These are phyloP conservation scores for Limonius californicus DNA, from an alignment of 1,140 invertebrate genomes.

Conservation along the genomic window DNA sequence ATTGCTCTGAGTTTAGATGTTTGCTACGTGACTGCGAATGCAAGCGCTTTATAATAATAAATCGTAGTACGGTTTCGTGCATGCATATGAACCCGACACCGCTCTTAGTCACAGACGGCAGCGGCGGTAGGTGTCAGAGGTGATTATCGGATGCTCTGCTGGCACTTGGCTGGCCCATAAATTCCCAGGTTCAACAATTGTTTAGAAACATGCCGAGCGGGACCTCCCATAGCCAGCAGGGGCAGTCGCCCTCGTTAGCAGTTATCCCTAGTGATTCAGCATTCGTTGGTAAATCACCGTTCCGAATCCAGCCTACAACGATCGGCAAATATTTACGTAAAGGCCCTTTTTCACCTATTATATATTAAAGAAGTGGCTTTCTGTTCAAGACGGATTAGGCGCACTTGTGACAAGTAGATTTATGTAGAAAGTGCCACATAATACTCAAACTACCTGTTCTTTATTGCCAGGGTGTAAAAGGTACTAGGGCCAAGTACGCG, in stretches of 20 bases:
- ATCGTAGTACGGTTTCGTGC: slow-evolving; percentile 26
- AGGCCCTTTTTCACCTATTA: slow-evolving; percentile 30
- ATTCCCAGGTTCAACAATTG: slow-evolving; percentile 26
- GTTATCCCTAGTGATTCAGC: slow-evolving; percentile 35
- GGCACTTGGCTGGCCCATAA: slow-evolving; percentile 23
- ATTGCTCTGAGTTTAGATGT: slow-evolving; percentile 19
- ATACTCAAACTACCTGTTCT: slow-evolving; percentile 27
- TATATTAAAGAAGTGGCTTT: slow-evolving; percentile 24
- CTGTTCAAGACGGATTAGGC: slow-evolving; percentile 29
- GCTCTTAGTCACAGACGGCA: slow-evolving; percentile 22
- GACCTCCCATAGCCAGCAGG: slow-evolving; percentile 30
- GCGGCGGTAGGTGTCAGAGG: slow-evolving; percentile 24
- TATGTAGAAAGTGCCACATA: slow-evolving; percentile 33
- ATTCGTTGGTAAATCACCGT: slow-evolving; percentile 36
- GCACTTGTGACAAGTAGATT: slow-evolving; percentile 39
- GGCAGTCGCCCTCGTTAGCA: slow-evolving; percentile 13
- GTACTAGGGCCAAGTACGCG: slow-evolving; percentile 6
- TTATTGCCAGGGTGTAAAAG: slow-evolving; percentile 9
- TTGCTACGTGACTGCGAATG: slow-evolving; percentile 33
- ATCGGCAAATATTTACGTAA: slow-evolving; percentile 42
- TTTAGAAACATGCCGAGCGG: slow-evolving; percentile 33
- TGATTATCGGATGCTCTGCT: slow-evolving; percentile 25
- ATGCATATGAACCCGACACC: slow-evolving; percentile 27
- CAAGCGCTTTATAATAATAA: slow-evolving; percentile 32
- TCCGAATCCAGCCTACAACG: slow-evolving; percentile 27